Conservation (phyloP, 2,888 invertebrate species). For the Disparrhopalites patrizii region DNA sequence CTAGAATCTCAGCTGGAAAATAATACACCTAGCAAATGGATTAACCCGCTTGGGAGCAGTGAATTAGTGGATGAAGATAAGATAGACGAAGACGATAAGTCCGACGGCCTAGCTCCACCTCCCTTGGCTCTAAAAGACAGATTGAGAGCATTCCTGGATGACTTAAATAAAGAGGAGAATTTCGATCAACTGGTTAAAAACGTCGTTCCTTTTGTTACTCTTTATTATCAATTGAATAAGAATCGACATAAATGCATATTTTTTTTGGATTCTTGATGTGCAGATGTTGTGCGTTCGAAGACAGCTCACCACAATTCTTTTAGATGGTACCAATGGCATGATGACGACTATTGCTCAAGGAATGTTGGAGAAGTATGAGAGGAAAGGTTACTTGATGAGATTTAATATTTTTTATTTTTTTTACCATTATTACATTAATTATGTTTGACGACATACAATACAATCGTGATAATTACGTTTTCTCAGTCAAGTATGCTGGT, state of each 20-base stretch:
- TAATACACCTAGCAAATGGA: slow-evolving; percentile 40
- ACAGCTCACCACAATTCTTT: slow-evolving; percentile 85
- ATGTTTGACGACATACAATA: neutral
- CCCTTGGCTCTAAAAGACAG: neutral
- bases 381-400: slow-evolving; percentile 62
- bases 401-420: slow-evolving; percentile 3
- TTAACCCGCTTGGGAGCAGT: slow-evolving; percentile 31
- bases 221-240: neutral
- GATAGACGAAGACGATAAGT: slow-evolving; percentile 4
- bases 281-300: slow-evolving; percentile 84
- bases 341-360: slow-evolving; percentile 79
- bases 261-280: slow-evolving; percentile 47
- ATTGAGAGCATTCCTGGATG: neutral
- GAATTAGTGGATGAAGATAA: slow-evolving; percentile 25
- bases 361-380: slow-evolving; percentile 71
- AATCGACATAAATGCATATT: neutral
- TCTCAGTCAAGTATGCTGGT: too few species aligned
- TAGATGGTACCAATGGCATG: slow-evolving; percentile 90
- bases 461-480: too few species aligned
- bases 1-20: slow-evolving; percentile 56
- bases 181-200: slow-evolving; percentile 12
- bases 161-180: slow-evolving; percentile 18
- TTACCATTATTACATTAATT: neutral
- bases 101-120: neutral
- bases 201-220: neutral